Percentiles rank a stretch among this genome's conserved stretches.
phyloP scores from a whole-genome alignment of 92 coral and sea anemone species.

The Metridium senile region DNA sequence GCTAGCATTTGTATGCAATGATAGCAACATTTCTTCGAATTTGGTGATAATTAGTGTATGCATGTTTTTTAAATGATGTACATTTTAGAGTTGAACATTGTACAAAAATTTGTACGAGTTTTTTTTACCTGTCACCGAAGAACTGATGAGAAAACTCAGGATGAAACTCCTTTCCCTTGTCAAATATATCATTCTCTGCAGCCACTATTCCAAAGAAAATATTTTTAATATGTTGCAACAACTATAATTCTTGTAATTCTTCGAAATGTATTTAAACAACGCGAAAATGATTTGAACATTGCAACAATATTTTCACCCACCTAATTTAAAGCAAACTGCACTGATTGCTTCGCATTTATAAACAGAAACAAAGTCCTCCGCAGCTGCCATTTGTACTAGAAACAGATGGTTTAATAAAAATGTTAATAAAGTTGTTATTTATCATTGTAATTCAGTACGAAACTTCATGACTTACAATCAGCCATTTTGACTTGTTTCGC shows the following conservation, averaged over 20 bases:
- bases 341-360: slow-evolving; percentile 81
- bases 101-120: background rate
- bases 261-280: too few relatives aligned
- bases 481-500: slow-evolving; percentile 6
- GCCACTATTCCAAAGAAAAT: slow-evolving; percentile 53
- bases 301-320: slow-evolving; percentile 44
- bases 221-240: too few relatives aligned
- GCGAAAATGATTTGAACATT: background rate
- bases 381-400: slow-evolving; percentile 60
- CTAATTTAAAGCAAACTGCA: slow-evolving; percentile 82
- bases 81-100: background rate
- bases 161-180: slow-evolving; percentile 75
- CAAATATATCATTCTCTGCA: slow-evolving; percentile 90
- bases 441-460: background rate
- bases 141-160: slow-evolving; percentile 90
- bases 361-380: slow-evolving; percentile 65
- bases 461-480: background rate
- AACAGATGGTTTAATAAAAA: background rate
- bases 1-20: too few relatives aligned
- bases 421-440: background rate
- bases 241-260: too few relatives aligned
- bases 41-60: too few relatives aligned
- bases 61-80: too few relatives aligned
- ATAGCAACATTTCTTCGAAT: too few relatives aligned
- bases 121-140: slow-evolving; percentile 91